Evolutionary conservation across 2,113 vertebrate genomes (phyloP).

Genomic region (Bos javanicus): DNA sequence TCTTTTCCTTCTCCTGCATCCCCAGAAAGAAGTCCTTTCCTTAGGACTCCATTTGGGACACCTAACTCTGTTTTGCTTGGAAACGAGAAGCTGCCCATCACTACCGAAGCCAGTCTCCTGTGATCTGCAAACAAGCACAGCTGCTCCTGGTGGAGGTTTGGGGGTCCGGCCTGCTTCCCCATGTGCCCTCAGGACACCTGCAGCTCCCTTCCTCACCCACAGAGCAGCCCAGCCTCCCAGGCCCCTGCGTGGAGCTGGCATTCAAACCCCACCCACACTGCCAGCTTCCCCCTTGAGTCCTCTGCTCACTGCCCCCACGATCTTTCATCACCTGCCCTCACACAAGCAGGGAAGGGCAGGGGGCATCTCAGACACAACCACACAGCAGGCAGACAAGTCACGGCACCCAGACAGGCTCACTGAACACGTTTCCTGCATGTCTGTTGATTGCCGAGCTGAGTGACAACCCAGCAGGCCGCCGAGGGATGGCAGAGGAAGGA

Average conservation of each 20-base stretch:
- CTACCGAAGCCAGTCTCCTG: background rate
- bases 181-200: background rate
- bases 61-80: background rate
- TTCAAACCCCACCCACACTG: background rate
- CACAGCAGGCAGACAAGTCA: background rate
- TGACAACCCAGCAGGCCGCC: background rate
- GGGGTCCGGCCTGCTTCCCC: background rate
- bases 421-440: fast-evolving
- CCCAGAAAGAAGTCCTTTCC: background rate
- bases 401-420: fast-evolving
- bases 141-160: background rate
- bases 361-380: background rate
- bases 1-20: background rate
- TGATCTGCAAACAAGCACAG: too few relatives aligned
- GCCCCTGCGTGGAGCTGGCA: fast-evolving
- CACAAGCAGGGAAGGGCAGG: background rate
- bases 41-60: background rate
- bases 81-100: background rate
- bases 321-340: background rate
- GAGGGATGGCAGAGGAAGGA: background rate
- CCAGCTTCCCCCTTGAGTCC: background rate
- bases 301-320: background rate
- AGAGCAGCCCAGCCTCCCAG: background rate
- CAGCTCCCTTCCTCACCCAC: background rate
- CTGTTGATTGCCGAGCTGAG: background rate